Evolutionary conservation across 2,113 vertebrate species (phyloP), one percentile per base, ranked within the genome.

Genomic region (Apodemus speciosus): DNA sequence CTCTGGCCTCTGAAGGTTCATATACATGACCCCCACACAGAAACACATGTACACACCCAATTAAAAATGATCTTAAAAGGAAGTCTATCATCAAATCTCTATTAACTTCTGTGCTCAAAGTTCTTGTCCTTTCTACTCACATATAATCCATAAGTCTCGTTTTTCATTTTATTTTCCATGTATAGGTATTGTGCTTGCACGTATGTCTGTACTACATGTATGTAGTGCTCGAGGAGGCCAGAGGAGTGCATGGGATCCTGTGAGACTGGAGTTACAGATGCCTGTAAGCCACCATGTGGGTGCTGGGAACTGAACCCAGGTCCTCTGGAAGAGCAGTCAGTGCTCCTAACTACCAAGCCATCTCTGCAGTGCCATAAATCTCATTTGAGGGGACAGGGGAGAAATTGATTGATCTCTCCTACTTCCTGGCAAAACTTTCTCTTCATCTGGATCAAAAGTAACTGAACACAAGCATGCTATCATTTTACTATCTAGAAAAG

Each of bases 401-500:
- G 66, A 18, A n/a, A 68, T 7, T 32, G 2, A 35, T 68, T 15
- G 5, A 16, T 68, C 32, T 35, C 43, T 73, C 49, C 56, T 49
- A 66, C 16, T 62, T 58, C 62, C 18, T 79, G 62, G 25, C 35
- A 88, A 69, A 51, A 72, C 35, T 35, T 56, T 25, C 53, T 77
- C 81, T 86, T 68, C 58, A 75, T 43, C 43, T 64, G 14, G 9
- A 81, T 69, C 58, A 77, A 38, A 85, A 23, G 38, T 49, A 43
- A 58, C 16, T 79, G 40, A 43, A 72, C 32, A 38, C 43, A 81
- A 88, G 62, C 25, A 81, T 30, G 68, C 27, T 53, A 64, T 62
- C 80, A 73, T 73, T 73, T 91, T 80, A 85, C 25, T 43, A 77
- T 68, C 84, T 89, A 85, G 25, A 88, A 38, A 85, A 23, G 38